phyloP scores from a whole-genome alignment of 2,797 vertebrate species.

The Distichodus sexfasciatus region DNA sequence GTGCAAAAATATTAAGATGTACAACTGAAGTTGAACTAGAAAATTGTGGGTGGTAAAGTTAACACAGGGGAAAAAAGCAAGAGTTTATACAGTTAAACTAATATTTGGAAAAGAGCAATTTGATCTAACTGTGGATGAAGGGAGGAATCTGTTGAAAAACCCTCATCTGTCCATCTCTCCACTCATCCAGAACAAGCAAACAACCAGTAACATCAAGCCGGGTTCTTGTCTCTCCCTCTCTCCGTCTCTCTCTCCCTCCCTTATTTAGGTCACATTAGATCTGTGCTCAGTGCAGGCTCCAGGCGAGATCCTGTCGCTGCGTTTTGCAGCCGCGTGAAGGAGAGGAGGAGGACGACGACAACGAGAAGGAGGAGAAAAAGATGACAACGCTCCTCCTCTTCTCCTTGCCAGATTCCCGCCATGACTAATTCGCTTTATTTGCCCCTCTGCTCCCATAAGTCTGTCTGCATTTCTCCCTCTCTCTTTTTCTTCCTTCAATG shows the following conservation, averaged over 20 bases:
- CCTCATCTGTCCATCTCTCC: neutral
- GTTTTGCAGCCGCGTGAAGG: constrained; percentile 16
- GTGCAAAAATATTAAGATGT: too few relatives aligned
- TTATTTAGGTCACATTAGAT: constrained; percentile 74
- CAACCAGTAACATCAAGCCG: constrained; percentile 2
- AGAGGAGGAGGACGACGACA: neutral
- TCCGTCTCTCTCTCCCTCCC: constrained; percentile 17
- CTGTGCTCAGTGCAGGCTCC: constrained; percentile 62
- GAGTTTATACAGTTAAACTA: neutral
- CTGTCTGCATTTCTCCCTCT: constrained; percentile 21
- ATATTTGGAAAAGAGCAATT: neutral
- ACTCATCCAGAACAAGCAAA: constrained; percentile 4
- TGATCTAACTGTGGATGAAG: neutral
- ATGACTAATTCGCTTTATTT: constrained; percentile 25
- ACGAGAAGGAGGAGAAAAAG: neutral
- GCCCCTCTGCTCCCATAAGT: constrained; percentile 20
- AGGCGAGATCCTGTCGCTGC: constrained; percentile 57
- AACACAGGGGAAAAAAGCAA: too few relatives aligned
- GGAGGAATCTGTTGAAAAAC: neutral
- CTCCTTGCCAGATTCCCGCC: constrained; percentile 9
- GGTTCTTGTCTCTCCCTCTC: neutral
- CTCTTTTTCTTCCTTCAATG: constrained; percentile 35
- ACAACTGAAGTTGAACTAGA: neutral
- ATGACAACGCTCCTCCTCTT: neutral
- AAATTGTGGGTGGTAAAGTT: too few relatives aligned